Percentiles rank a stretch among this genome's conserved stretches.
These are phyloP conservation scores for Ladona fulva DNA, from an alignment of 1,140 invertebrate species.

Conservation along the genomic window DNA sequence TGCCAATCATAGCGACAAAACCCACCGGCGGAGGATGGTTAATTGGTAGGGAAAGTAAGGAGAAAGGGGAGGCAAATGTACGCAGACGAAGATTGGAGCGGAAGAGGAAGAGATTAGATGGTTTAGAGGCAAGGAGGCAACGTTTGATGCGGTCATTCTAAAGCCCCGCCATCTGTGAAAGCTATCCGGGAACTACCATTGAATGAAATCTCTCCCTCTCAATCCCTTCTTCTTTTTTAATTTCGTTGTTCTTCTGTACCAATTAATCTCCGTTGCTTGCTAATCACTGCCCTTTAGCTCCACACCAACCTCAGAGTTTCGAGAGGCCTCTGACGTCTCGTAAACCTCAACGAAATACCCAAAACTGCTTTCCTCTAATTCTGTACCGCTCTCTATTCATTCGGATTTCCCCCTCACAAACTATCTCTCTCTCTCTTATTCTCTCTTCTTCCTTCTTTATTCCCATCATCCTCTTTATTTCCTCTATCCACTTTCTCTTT, in stretches of 20 bases:
- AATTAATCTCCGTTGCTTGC: conserved; percentile 2
- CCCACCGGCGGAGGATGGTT: too few species aligned
- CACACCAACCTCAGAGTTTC: not conserved
- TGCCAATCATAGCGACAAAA: too few species aligned
- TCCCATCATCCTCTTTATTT: too few species aligned
- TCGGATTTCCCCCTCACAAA: too few species aligned
- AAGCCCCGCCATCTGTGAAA: not conserved
- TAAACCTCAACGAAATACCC: too few species aligned
- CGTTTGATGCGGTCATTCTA: not conserved
- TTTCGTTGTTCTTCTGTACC: not conserved
- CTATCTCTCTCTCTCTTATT: too few species aligned
- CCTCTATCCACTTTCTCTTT: too few species aligned
- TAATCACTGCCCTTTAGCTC: not conserved
- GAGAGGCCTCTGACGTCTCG: too few species aligned
- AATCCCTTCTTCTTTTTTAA: not conserved
- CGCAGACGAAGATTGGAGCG: not conserved
- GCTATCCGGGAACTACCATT: not conserved
- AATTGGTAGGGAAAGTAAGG: not conserved
- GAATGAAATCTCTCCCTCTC: not conserved
- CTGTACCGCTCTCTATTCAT: too few species aligned
- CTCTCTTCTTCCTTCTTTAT: too few species aligned
- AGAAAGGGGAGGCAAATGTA: not conserved
- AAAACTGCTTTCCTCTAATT: too few species aligned
- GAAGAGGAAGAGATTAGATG: not conserved
- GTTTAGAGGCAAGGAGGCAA: not conserved